These are phyloP conservation scores for Erinaceus europaeus DNA, from an alignment of 2,113 vertebrate genomes.

Conservation along the genomic window DNA sequence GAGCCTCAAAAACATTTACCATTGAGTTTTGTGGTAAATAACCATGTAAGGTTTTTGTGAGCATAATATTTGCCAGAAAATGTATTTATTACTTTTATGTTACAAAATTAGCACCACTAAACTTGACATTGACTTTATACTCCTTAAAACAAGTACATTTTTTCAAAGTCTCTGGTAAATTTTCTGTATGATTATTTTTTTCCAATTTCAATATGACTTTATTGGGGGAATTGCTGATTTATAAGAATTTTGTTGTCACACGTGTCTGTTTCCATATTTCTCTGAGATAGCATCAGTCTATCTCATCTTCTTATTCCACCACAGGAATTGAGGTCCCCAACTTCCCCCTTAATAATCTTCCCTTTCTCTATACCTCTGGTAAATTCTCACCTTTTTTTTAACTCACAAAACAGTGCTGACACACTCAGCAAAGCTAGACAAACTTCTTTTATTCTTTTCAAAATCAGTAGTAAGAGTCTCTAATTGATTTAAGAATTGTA, in stretches of 20 bases:
- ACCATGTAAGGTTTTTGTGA: neutral
- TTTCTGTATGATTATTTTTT: too few species aligned
- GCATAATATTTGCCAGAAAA: neutral
- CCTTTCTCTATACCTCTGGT: neutral
- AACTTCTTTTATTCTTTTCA: neutral
- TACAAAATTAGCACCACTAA: neutral
- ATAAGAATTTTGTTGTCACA: too few species aligned
- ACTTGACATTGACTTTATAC: neutral
- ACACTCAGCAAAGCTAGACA: neutral
- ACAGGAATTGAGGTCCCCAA: too few species aligned
- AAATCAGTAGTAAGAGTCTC: neutral
- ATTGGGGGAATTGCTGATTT: too few species aligned
- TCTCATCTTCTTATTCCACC: too few species aligned
- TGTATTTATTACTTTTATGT: too few species aligned
- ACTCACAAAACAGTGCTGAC: neutral
- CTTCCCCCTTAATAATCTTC: too few species aligned
- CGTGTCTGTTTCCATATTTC: too few species aligned
- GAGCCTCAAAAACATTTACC: neutral
- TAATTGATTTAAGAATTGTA: too few species aligned
- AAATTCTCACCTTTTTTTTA: slow-evolving; percentile 4
- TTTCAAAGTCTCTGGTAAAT: neutral
- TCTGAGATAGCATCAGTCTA: too few species aligned
- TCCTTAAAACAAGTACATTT: neutral
- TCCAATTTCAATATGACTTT: too few species aligned
- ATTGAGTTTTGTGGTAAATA: too few species aligned